Evolutionary conservation across 1,140 invertebrate species (phyloP), one percentile per base, ranked within the genome.

Genomic region (Ceratina calcarata): DNA sequence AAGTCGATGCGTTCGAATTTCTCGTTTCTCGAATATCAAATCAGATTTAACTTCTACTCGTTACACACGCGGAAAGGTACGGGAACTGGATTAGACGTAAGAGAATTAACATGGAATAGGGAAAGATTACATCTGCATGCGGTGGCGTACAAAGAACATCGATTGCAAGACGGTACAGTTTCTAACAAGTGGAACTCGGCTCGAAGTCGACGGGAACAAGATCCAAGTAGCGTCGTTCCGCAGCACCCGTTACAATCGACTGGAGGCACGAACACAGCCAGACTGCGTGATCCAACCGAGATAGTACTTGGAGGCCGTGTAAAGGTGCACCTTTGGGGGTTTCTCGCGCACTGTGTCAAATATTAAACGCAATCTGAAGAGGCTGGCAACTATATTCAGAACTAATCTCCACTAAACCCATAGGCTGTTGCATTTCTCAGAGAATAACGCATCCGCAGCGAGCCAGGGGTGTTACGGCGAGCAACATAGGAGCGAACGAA

Each of bases 391-490:
- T 87, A 84, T 84, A 87, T 88, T 83, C 86, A 73, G 85, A 89
- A 91, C 87, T 91, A 90, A 90, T 90, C 88, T 88, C 37, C 37
- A 88, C 84, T 79, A 86, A 89, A 69, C 87, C 86, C 58, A 49
- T 64, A 55, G 71, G 27, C 66, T 22, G 27, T 67, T 57, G 22
- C 37, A 51, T 15, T 60, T 67, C 22, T 49, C 75, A 65, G 20
- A 20, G 16, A 24, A 12, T 7, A 69, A 27, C 45, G 18, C 45
- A 49, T 32, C 12, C 37, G 65, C 37, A 27, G 16, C 49, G 51
- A 53, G n/a, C 51, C 20, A 15, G 45, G 18, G 4, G 20, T 7
- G 20, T 13, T 1, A 20, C 10, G 10, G 15, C 15, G 51, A 3
- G 51, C 4, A 0, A 22, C 12, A 22, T 2, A 53, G n/a, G 49